A percentile compares a stretch with the other conserved stretches of the same genome.
Conservation (phyloP, 1,140 invertebrate genomes). For the Anastrepha obliqua region DNA sequence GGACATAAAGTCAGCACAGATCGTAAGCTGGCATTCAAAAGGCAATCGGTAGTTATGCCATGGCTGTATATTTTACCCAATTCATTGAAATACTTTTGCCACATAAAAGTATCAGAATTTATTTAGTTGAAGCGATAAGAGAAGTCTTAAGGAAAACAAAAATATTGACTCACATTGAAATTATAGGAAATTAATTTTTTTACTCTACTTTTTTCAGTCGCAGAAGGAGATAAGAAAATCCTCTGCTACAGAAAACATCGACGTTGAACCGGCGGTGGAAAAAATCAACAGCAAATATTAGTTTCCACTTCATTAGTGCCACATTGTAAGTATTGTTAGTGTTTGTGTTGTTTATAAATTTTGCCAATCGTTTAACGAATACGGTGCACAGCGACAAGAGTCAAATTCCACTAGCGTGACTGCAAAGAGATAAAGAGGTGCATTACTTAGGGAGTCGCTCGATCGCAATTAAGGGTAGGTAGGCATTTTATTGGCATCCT, state of each 20-base stretch:
- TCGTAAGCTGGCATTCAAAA: too few species aligned
- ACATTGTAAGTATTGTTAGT: not conserved
- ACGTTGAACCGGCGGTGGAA: too few species aligned
- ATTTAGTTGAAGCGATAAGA: constrained; percentile 16
- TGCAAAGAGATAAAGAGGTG: not conserved
- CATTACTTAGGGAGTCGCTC: not conserved
- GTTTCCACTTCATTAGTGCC: not conserved
- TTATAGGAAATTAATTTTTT: not conserved
- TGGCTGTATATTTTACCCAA: too few species aligned
- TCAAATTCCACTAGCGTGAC: not conserved
- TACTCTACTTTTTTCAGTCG: not conserved
- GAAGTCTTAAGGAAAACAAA: not conserved
- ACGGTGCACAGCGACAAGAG: not conserved
- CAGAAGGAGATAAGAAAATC: not conserved
- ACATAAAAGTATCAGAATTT: not conserved
- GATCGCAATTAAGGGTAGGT: not conserved
- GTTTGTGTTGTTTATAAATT: not conserved
- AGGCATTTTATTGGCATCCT: too few species aligned
- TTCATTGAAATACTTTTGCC: too few species aligned
- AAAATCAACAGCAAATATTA: not conserved
- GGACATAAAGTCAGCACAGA: too few species aligned
- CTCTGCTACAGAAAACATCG: too few species aligned
- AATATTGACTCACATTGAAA: not conserved
- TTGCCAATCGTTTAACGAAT: not conserved
- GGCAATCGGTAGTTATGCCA: too few species aligned